A percentile compares a stretch with the other conserved stretches of the same genome.
phyloP scores from a whole-genome alignment of 2,113 vertebrate species.

The Gallinago undulata region DNA sequence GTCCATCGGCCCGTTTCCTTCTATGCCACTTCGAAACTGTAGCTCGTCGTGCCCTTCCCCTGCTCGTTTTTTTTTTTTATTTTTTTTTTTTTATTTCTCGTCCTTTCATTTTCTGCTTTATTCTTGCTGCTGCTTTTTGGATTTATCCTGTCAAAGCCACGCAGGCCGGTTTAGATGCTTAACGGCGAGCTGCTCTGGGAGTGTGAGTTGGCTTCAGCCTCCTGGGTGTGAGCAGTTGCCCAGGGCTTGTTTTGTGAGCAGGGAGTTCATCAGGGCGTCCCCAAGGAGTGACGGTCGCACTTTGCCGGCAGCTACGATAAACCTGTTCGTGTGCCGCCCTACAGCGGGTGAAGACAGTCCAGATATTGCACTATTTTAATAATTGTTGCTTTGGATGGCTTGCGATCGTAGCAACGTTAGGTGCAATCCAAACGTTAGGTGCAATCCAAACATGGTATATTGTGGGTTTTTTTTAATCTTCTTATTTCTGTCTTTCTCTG shows the following conservation, averaged over 20 bases:
- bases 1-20: accelerated
- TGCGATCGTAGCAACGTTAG: not conserved
- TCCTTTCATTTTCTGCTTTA: accelerated
- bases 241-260: not conserved
- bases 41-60: not conserved
- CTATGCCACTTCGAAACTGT: accelerated
- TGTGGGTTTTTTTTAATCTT: accelerated
- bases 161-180: accelerated
- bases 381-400: not conserved
- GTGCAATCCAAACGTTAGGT: no score
- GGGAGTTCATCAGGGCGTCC: not conserved
- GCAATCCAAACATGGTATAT: accelerated
- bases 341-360: accelerated
- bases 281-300: not conserved
- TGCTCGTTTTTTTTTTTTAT: not conserved
- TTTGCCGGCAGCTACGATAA: not conserved
- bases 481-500: not conserved
- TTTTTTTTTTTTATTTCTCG: no score
- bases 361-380: not conserved
- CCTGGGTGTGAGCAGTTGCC: accelerated
- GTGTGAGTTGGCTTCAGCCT: accelerated
- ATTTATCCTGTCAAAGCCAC: accelerated
- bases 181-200: not conserved
- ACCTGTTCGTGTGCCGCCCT: not conserved
- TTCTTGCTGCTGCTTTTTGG: no score